Evolutionary conservation across 2,113 vertebrate species (phyloP).

Genomic region (Hoplias malabaricus): DNA sequence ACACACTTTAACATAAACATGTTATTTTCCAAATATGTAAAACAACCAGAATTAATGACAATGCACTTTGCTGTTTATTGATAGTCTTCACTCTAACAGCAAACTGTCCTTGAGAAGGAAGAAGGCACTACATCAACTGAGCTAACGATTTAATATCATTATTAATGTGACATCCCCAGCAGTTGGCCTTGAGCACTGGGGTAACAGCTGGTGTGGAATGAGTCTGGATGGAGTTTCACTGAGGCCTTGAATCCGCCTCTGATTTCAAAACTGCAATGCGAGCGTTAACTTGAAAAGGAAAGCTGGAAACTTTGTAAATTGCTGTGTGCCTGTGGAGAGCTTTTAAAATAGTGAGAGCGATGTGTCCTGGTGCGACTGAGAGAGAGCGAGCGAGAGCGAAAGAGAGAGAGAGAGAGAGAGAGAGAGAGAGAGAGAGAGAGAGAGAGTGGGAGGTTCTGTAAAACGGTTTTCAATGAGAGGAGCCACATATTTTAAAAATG

Average conservation of each 20-base stretch:
- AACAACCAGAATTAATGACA: too few relatives aligned
- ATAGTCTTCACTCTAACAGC: background rate
- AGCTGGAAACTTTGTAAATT: slow-evolving; percentile 18
- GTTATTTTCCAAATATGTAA: too few relatives aligned
- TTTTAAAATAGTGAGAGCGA: background rate
- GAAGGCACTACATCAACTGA: background rate
- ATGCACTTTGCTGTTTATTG: too few relatives aligned
- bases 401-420: background rate
- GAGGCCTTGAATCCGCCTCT: slow-evolving; percentile 30
- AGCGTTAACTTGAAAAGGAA: slow-evolving; percentile 19
- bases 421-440: background rate
- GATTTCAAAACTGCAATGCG: background rate
- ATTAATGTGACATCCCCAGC: background rate
- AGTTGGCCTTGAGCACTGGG: background rate
- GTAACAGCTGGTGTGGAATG: slow-evolving; percentile 35
- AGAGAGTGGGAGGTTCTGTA: too few relatives aligned
- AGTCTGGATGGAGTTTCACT: slow-evolving; percentile 16
- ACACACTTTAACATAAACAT: too few relatives aligned
- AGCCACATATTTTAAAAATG: background rate
- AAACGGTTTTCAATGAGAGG: background rate
- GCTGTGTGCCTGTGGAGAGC: background rate
- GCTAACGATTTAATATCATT: background rate
- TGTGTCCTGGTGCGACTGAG: background rate
- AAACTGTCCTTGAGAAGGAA: background rate
- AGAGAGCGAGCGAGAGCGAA: background rate